Evolutionary conservation across 2,797 vertebrate genomes (phyloP).

Genomic region (Muscicapa striata): DNA sequence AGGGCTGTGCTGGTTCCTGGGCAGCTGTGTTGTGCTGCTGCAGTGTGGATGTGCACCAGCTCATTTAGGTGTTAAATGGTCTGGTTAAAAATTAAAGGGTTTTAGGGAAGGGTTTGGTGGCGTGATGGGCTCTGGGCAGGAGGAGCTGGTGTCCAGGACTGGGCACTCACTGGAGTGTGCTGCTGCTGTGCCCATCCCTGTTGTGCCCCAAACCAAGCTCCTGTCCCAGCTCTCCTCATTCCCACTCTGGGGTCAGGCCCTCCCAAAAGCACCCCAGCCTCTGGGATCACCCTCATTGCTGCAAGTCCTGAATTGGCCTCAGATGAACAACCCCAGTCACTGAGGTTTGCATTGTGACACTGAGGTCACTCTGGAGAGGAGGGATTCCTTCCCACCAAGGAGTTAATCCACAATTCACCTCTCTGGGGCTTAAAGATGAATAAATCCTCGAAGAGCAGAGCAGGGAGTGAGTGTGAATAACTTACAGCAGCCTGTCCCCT

Average conservation of each 20-base stretch:
- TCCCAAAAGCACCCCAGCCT: background rate
- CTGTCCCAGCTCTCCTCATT: background rate
- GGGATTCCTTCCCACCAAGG: background rate
- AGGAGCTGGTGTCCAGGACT: background rate
- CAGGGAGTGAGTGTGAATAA: constrained; percentile 1
- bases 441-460: background rate
- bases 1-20: background rate
- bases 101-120: background rate
- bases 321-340: background rate
- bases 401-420: background rate
- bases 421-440: background rate
- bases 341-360: accelerated
- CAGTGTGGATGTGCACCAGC: background rate
- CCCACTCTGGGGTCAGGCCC: background rate
- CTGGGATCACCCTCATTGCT: background rate
- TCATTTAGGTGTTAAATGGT: background rate
- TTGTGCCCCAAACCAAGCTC: background rate
- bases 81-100: background rate
- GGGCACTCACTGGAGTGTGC: background rate
- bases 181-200: background rate
- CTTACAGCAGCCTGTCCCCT: background rate
- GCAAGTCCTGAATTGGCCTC: background rate
- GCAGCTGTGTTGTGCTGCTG: background rate
- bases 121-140: background rate
- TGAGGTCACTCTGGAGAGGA: background rate